Conservation (phyloP, 2,888 invertebrate species). For the Carpatolechia fugitivella region DNA sequence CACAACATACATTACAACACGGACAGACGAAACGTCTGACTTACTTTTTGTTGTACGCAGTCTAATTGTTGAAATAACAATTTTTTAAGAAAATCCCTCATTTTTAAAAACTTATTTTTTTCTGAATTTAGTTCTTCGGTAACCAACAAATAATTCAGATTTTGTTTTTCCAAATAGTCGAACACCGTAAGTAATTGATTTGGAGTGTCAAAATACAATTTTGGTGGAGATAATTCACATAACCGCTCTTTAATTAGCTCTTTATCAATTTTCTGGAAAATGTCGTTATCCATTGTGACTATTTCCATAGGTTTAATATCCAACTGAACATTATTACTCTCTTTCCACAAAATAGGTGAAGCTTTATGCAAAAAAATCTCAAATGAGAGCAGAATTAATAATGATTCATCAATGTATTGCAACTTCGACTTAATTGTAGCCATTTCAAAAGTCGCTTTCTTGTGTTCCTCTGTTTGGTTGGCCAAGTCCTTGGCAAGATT, state of each 20-base stretch:
- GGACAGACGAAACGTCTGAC: neutral
- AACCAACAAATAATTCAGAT: slow-evolving; percentile 65
- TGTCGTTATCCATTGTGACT: slow-evolving; percentile 50
- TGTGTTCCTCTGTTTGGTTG: slow-evolving; percentile 61
- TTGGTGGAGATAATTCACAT: slow-evolving; percentile 45
- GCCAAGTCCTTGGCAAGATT: slow-evolving; percentile 56
- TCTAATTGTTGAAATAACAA: slow-evolving; percentile 50
- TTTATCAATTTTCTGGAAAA: slow-evolving; percentile 51
- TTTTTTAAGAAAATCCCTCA: slow-evolving; percentile 46
- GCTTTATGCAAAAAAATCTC: slow-evolving; percentile 66
- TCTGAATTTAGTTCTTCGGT: slow-evolving; percentile 63
- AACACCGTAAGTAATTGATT: slow-evolving; percentile 58
- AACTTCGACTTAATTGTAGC: slow-evolving; percentile 65
- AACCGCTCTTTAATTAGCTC: slow-evolving; percentile 42
- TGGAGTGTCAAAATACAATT: slow-evolving; percentile 60
- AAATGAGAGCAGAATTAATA: slow-evolving; percentile 63
- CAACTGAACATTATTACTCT: slow-evolving; percentile 47
- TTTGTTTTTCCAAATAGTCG: slow-evolving; percentile 62
- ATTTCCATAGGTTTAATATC: slow-evolving; percentile 48
- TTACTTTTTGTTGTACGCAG: slow-evolving; percentile 59
- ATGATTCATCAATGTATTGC: slow-evolving; percentile 64
- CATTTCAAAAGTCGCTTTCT: slow-evolving; percentile 60
- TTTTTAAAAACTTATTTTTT: slow-evolving; percentile 62
- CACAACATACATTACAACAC: neutral
- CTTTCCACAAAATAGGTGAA: slow-evolving; percentile 66